A percentile compares a stretch with the other conserved stretches of the same genome.
These are phyloP conservation scores for Montipora capricornis DNA, from an alignment of 64 coral and sea anemone species.

Conservation along the genomic window DNA sequence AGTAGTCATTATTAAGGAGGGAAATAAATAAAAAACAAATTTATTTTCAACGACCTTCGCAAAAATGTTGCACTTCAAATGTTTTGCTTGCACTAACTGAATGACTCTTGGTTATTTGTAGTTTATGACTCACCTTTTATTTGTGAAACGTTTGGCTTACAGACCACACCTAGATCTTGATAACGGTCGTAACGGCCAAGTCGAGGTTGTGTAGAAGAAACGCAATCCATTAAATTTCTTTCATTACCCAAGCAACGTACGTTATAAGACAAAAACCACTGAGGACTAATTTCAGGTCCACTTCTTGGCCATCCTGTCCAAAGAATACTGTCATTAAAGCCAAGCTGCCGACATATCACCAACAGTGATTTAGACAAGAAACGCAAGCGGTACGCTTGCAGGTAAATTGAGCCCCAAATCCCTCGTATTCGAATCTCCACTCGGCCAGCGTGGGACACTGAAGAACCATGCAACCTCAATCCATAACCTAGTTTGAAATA, in stretches of 20 bases:
- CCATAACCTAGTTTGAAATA: background rate
- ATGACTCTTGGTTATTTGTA: background rate
- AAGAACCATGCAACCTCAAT: background rate
- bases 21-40: too few relatives aligned
- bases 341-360: slow-evolving; percentile 17
- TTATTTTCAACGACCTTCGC: too few relatives aligned
- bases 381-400: background rate
- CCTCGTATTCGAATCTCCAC: background rate
- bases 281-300: background rate
- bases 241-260: background rate
- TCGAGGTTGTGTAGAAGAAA: background rate
- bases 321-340: background rate
- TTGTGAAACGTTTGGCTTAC: slow-evolving; percentile 3
- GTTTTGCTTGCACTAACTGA: background rate
- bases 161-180: background rate
- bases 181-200: rapidly evolving
- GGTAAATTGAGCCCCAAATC: background rate
- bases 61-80: background rate
- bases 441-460: background rate
- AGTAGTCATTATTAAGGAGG: too few relatives aligned
- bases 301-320: too few relatives aligned
- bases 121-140: background rate
- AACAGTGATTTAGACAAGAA: background rate
- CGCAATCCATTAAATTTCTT: background rate
- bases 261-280: background rate